Evolutionary conservation across 2,113 vertebrate genomes (phyloP), one percentile per base, ranked within the genome.

Genomic region (Octodon degus): DNA sequence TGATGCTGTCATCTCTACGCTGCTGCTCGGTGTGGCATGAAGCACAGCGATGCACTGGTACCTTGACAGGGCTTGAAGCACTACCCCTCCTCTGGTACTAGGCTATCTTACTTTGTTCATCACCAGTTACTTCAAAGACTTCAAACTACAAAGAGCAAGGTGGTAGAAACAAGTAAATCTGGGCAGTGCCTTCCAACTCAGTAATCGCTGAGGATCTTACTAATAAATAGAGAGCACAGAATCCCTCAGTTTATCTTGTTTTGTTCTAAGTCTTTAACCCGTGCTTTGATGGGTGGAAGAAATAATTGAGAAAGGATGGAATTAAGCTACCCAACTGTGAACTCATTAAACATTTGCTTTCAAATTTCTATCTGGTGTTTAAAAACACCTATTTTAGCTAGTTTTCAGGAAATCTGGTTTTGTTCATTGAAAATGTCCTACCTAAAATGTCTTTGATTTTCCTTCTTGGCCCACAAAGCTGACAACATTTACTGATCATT

Each of bases 21-120:
- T 25, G 70, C 37, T 20, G 30, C 13, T 60, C 5, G 1, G 22
- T 0, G 10, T 9, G 0, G 2, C 0, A 16, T 10, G 34, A 37
- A 53, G 80, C 40, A 5, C 27, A 55, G 87, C 1, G n/a, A 62
- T 8, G 20, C 43, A 4, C 20, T 16, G 14, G 1, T 25, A 5
- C 16, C 47, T 34, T 0, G 0, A 7, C 0, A 14, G 14, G 1
- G 0, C 43, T 55, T 37, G 43, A 30, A 43, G 27, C 5, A 37
- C 22, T 37, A 3, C 32, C 17, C 27, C 58, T 55, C 6, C 19
- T 32, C 30, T 4, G 2, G 14, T 27, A n/a, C 14, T 5, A 30
- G 60, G 50, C 32, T 27, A 6, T 32, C 34, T 86, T n/a, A 60
- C 11, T 72, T 58, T 74, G 40, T 93, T 89, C 27, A 62, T 89